phyloP scores from a whole-genome alignment of 2,797 vertebrate genomes.

The Lagocephalus sceleratus region DNA sequence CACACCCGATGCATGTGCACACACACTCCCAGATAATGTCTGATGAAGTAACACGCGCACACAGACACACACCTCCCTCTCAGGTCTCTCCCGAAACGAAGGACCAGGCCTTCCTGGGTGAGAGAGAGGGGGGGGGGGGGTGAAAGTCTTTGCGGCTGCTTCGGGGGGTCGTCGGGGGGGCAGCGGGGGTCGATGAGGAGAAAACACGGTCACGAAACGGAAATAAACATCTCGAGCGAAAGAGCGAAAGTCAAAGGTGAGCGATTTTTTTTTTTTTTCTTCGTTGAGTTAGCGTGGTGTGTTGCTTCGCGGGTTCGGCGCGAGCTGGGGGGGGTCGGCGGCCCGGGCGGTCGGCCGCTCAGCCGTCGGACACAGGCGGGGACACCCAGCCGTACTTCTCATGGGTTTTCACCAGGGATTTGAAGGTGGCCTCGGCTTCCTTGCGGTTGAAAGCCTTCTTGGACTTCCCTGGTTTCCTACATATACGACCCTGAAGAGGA shows the following conservation, averaged over 20 bases:
- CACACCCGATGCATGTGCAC: conserved; percentile 49
- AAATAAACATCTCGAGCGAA: conserved; percentile 14
- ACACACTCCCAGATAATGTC: conserved; percentile 2
- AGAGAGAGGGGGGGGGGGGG: conserved; percentile 18
- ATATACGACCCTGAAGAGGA: conserved; percentile 89
- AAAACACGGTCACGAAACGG: conserved; percentile 25
- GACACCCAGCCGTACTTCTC: conserved; percentile 99
- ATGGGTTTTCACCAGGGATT: conserved; percentile 99
- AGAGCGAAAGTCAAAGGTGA: conserved; percentile 42
- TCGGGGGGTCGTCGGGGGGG: conserved; percentile 21
- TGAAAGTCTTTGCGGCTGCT: conserved; percentile 20
- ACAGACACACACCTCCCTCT: conserved; percentile 37
- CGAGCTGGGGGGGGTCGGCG: conserved; percentile 38
- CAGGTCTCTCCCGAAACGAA: conserved; percentile 32
- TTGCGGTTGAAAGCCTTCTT: conserved; percentile 99
- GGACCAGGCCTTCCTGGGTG: conserved; percentile 28
- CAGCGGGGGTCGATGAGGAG: conserved; percentile 19
- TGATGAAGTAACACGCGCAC: neutral
- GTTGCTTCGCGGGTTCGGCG: conserved; percentile 58
- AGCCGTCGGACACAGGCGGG: conserved; percentile 97
- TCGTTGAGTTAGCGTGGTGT: conserved; percentile 70
- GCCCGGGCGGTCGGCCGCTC: conserved; percentile 54
- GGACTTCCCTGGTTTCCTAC: conserved; percentile 97
- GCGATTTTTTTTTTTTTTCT: too few relatives aligned
- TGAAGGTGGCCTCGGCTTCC: conserved; percentile 98